Conservation (phyloP, 2,797 vertebrate species). For the Florisuga fusca region DNA sequence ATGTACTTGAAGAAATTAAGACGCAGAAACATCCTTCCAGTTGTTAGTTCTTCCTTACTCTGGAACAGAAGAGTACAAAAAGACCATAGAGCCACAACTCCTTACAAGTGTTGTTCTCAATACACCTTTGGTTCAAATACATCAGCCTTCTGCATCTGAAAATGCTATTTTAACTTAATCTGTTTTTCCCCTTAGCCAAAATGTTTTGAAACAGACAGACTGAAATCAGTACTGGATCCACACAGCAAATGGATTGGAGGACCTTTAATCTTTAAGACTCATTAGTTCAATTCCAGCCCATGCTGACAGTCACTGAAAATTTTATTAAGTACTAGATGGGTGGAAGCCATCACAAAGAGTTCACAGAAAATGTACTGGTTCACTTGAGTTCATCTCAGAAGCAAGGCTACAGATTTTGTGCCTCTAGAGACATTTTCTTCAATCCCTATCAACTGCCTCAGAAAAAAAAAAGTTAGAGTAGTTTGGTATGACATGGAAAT, state of each 20-base stretch:
- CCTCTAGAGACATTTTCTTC: neutral
- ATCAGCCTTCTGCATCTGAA: neutral
- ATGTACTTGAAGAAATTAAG: neutral
- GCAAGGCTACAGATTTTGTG: neutral
- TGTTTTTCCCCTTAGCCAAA: neutral
- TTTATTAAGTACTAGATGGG: neutral
- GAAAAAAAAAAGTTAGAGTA: neutral
- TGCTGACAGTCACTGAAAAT: neutral
- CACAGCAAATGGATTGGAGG: neutral
- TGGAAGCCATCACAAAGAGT: neutral
- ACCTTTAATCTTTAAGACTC: neutral
- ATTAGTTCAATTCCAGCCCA: neutral
- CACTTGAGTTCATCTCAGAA: neutral
- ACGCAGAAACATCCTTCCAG: neutral
- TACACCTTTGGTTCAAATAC: neutral
- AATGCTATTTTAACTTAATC: neutral
- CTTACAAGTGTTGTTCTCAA: neutral
- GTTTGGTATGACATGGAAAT: neutral
- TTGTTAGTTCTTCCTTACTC: neutral
- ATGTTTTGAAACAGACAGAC: neutral
- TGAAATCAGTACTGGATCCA: neutral
- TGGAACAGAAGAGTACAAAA: neutral
- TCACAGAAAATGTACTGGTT: neutral
- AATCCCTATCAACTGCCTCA: neutral
- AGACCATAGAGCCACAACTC: fast-evolving